phyloP scores from a whole-genome alignment of 2,113 vertebrate genomes.

The Acanthisitta chloris region DNA sequence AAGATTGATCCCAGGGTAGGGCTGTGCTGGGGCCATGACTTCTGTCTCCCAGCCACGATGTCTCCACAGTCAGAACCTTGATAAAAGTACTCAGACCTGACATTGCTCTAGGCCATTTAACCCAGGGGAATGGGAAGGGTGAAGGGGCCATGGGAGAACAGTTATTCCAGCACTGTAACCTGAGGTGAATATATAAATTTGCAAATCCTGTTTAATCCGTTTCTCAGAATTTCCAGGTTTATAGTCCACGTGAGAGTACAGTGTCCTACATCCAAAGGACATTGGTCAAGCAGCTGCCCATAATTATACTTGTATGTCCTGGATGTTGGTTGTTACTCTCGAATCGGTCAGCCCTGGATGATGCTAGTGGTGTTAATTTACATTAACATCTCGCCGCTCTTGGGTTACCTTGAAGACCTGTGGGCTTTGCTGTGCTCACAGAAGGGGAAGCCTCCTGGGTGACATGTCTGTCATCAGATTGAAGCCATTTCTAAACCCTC shows the following conservation, averaged over 20 bases:
- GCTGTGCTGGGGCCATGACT: not conserved
- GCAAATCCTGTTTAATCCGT: not conserved
- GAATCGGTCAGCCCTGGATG: not conserved
- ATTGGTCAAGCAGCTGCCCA: not conserved
- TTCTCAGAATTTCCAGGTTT: not conserved
- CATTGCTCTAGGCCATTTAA: not conserved
- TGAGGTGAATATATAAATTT: not conserved
- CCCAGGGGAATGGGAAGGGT: not conserved
- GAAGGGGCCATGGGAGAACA: not conserved
- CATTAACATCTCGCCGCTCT: not conserved
- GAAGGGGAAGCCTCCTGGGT: not conserved
- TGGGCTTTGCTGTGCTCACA: not conserved
- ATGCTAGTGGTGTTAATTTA: not conserved
- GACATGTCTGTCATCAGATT: not conserved
- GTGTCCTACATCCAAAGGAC: not conserved
- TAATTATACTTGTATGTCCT: not conserved
- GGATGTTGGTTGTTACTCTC: rapidly evolving
- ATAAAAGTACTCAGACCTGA: not conserved
- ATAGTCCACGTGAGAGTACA: not conserved
- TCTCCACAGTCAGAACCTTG: not conserved
- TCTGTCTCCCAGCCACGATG: not conserved
- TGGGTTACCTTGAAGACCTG: not conserved
- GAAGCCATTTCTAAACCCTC: not conserved
- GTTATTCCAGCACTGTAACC: not conserved
- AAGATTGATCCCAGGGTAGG: not conserved